Evolutionary conservation across 2,113 vertebrate genomes (phyloP).

Genomic region (Nesogale talazaci): DNA sequence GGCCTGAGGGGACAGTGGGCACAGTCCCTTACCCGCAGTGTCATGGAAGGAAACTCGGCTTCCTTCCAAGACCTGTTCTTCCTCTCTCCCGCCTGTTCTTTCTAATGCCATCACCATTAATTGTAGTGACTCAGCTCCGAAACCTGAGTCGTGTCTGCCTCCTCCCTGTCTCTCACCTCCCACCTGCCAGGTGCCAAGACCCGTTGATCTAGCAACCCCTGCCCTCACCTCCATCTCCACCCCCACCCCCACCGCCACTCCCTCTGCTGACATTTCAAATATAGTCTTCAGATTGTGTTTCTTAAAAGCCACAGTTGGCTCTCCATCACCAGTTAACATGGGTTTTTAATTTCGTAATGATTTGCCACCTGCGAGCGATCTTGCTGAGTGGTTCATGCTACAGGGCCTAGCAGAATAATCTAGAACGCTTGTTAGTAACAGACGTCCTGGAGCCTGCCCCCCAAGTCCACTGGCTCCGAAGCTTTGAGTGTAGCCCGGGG

Average conservation of each 20-base stretch:
- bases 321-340: constrained; percentile 7
- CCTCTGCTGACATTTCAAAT: neutral
- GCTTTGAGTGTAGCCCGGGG: neutral
- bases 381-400: neutral
- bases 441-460: neutral
- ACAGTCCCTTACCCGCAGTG: neutral
- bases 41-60: constrained; percentile 38
- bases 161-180: neutral
- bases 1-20: neutral
- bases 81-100: constrained; percentile 27
- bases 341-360: constrained; percentile 36
- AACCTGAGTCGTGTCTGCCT: constrained; percentile 62
- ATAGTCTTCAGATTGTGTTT: neutral
- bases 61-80: constrained; percentile 66
- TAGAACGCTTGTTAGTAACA: constrained; percentile 43
- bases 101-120: constrained; percentile 62
- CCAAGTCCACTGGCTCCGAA: neutral
- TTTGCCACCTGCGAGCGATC: constrained; percentile 14
- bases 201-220: neutral
- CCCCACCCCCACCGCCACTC: neutral
- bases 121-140: constrained; percentile 63
- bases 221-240: neutral
- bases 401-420: neutral
- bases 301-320: constrained; percentile 22
- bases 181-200: neutral